Conservation (phyloP, 2,888 invertebrate species). For the Rambutsinella grinnellia region DNA sequence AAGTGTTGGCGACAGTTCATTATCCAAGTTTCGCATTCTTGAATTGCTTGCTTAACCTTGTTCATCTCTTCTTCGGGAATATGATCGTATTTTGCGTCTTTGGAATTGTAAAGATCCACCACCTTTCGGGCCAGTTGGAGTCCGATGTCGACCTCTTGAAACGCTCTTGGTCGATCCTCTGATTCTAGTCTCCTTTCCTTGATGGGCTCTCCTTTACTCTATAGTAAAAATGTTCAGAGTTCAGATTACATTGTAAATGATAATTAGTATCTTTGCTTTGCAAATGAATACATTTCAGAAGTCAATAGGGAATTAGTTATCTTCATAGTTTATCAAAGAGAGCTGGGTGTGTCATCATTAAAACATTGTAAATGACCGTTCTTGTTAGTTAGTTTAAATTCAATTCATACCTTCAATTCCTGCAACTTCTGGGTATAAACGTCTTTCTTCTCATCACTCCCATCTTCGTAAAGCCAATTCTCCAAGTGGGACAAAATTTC, state of each 20-base stretch:
- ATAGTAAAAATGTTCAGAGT: too few relatives aligned
- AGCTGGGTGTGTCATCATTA: too few relatives aligned
- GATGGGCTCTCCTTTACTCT: conserved; percentile 78
- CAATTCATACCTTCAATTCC: conserved; percentile 38
- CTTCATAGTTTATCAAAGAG: too few relatives aligned
- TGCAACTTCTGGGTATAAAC: conserved; percentile 73
- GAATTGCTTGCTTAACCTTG: conserved; percentile 79
- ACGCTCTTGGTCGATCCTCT: conserved; percentile 81
- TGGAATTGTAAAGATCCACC: conserved; percentile 77
- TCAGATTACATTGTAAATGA: neutral
- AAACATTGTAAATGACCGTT: too few relatives aligned
- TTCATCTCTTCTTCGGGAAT: conserved; percentile 79
- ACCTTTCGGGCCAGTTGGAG: conserved; percentile 87
- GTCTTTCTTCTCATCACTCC: conserved; percentile 90
- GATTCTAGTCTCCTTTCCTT: conserved; percentile 85
- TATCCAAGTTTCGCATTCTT: conserved; percentile 84
- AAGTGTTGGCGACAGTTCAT: conserved; percentile 76
- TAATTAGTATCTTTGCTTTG: neutral
- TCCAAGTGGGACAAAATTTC: conserved; percentile 86
- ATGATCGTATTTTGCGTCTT: conserved; percentile 83
- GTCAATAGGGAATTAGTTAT: too few relatives aligned
- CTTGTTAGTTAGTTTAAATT: too few relatives aligned
- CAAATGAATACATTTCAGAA: neutral
- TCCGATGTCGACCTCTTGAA: conserved; percentile 84
- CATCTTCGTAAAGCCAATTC: conserved; percentile 97